These are phyloP conservation scores for Anarhynchus alexandrinus DNA, from an alignment of 2,113 vertebrate genomes.

Conservation along the genomic window DNA sequence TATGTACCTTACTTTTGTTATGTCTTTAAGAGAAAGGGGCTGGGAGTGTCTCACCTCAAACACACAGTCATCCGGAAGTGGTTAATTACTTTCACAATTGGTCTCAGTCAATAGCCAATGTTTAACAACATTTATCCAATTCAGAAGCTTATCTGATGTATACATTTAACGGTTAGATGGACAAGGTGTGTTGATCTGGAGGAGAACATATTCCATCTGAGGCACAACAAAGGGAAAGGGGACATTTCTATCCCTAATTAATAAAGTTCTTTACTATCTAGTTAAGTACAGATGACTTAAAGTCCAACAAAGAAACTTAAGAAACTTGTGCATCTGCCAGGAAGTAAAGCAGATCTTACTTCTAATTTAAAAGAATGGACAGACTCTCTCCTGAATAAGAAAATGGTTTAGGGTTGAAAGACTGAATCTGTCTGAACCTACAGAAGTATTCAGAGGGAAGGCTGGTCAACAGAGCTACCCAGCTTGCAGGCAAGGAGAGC, in stretches of 20 bases:
- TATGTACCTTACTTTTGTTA: neutral
- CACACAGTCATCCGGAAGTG: rapidly evolving
- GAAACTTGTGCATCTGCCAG: neutral
- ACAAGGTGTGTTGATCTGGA: neutral
- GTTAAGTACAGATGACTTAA: neutral
- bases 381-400: neutral
- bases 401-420: neutral
- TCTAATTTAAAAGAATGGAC: neutral
- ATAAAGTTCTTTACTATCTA: neutral
- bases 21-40: neutral
- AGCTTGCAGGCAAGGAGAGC: neutral
- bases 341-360: neutral
- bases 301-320: neutral
- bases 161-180: neutral
- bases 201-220: neutral
- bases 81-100: neutral
- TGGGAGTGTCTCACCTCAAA: neutral
- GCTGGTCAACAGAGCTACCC: neutral
- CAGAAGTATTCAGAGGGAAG: neutral
- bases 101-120: neutral
- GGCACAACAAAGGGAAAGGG: neutral
- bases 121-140: neutral
- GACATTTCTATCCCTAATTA: neutral
- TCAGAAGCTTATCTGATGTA: neutral
- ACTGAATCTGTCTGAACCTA: neutral